Base-by-base conservation (phyloP, 2,113 vertebrate species). In the Trematomus loennbergii region DNA sequence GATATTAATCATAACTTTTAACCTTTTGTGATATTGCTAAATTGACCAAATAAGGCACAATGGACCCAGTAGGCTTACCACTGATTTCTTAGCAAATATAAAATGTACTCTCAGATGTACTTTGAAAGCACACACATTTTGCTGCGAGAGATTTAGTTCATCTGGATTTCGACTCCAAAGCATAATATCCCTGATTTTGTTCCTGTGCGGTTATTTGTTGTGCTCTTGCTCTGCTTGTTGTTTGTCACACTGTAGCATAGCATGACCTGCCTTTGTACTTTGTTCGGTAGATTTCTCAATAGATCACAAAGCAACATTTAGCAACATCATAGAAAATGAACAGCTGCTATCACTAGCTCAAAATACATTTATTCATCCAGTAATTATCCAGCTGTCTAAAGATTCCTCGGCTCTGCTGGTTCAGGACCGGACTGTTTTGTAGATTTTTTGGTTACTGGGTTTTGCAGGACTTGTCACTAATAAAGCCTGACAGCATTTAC, bases 321-420 rank as follows among this genome's bases (percentile, higher is more conserved):
- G 74, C 61, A 59, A 54, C 60, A 64, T 60, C 66, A 82, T 49
- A 80, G 17, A 50, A 46, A 63, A 65, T 54, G 46, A 84, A 53
- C 55, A 82, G 82, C 63, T 86, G 78, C 74, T 82, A 45, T 48
- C 73, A 16, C 65, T 20, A 66, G 74, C 60, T 58, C 53, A 54
- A 74, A 88, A 61, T 2, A 17, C 50, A 72, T 85, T 79, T 71
- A 73, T 84, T 81, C 15, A 54, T 75, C 9, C 11, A 78, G 52
- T 79, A 79, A 87, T 88, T 83, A 76, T 73, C 73, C 69, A 80
- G 72, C 69, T 57, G 64, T 79, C 45, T 43, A 12, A 74, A 59
- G 53, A 69, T 75, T 74, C 49, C 63, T 80, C 20, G 13, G 62
- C 72, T 61, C 52, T 0, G 17, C 53, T 71, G 46, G 67, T 59